phyloP scores from a whole-genome alignment of 2,797 vertebrate species.

The Sarcophilus harrisii region DNA sequence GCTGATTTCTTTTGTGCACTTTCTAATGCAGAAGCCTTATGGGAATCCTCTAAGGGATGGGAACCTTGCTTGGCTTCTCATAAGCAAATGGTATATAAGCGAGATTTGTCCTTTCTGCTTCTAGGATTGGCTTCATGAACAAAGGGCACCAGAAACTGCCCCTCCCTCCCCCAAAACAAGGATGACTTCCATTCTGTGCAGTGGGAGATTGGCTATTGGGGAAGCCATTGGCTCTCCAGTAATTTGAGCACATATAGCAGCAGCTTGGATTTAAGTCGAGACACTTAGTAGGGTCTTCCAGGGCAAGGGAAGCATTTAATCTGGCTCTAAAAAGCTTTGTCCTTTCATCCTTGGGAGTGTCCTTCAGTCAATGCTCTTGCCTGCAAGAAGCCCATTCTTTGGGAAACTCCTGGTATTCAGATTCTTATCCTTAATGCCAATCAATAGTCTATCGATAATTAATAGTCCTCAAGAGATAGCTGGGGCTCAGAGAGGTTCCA shows the following conservation, averaged over 20 bases:
- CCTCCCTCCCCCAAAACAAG: neutral
- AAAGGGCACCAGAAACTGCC: neutral
- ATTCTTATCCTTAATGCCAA: neutral
- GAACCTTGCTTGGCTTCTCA: neutral
- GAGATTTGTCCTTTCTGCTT: neutral
- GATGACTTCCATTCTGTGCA: neutral
- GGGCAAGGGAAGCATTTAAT: neutral
- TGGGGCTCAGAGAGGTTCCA: neutral
- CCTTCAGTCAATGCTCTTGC: neutral
- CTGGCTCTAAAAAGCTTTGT: neutral
- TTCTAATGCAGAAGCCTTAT: slow-evolving; percentile 26
- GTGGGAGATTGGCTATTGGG: neutral
- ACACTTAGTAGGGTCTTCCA: neutral
- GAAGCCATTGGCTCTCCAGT: neutral
- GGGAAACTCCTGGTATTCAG: neutral
- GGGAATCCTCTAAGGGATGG: slow-evolving; percentile 53
- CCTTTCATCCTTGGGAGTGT: neutral
- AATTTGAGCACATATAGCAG: neutral
- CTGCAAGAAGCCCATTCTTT: neutral
- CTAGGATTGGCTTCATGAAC: neutral
- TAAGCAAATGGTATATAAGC: neutral
- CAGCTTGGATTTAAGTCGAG: neutral
- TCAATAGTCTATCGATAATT: neutral
- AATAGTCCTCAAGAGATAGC: neutral
- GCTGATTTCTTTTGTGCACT: slow-evolving; percentile 1